Conservation (phyloP, 2,797 vertebrate species). For the Phoebastria nigripes region DNA sequence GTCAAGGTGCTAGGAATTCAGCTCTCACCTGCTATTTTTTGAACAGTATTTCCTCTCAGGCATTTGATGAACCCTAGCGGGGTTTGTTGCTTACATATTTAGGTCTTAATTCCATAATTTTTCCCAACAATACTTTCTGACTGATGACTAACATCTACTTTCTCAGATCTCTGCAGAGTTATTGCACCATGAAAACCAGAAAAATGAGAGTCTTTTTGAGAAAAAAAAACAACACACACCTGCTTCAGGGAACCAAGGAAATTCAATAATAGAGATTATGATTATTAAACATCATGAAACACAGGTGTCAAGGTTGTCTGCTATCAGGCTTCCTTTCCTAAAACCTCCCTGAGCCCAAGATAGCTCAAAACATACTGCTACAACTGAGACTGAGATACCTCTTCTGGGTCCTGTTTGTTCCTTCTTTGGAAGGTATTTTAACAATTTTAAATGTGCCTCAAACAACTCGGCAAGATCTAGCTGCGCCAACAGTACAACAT, state of each 20-base stretch:
- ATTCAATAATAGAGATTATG: not conserved
- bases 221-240: not conserved
- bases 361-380: not conserved
- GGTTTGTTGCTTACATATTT: not conserved
- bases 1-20: not conserved
- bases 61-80: not conserved
- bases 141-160: not conserved
- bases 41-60: not conserved
- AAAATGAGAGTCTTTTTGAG: not conserved
- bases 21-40: not conserved
- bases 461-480: fast-evolving
- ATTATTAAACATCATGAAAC: not conserved
- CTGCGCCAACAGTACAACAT: not conserved
- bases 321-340: not conserved
- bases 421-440: not conserved
- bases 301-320: not conserved
- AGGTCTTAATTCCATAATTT: not conserved
- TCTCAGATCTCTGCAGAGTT: not conserved
- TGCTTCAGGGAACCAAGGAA: not conserved
- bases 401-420: not conserved
- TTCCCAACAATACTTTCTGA: not conserved
- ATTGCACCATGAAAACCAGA: not conserved
- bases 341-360: not conserved
- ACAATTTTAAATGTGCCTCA: not conserved
- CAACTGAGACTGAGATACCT: not conserved